Base-by-base conservation (phyloP, 2,113 vertebrate genomes). In the Oreochromis aureus region DNA sequence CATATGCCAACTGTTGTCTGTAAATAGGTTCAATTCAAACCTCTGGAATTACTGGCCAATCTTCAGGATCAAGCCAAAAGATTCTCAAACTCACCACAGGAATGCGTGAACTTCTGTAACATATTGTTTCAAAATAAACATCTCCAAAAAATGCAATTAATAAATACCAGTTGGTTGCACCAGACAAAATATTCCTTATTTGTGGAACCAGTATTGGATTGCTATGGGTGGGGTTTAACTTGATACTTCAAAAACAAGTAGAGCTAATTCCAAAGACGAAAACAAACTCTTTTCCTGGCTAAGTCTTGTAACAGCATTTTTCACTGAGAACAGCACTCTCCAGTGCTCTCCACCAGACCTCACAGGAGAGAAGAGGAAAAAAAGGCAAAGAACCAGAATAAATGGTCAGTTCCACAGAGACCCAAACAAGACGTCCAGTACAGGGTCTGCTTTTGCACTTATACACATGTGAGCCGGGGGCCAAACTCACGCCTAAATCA, bases 391-490 rank as follows among this genome's bases (percentile, higher is more conserved):
- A 91, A 90, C 32, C 91, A 86, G 82, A 91, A 91, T 84, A 86
- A 92, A 91, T 24, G 87, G 84, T 91, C 81, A 89, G 80, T 76
- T 89, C 80, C 71, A 89, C 54, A 87, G 86, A 90, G 88, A 92
- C 78, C 30, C 85, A 91, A 81, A 91, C 84, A 30, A 41, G 73
- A 39, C 36, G 1, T 82, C 85, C 66, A 87, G 82, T 71, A 71
- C 36, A 39, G 55, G 44, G 63, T 94, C 94, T 95, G 94, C 86
- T 94, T 94, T 94, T 90, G 85, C 84, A 93, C 90, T 95, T 93
- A 94, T 87, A 88, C 82, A 90, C 71, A 76, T 44, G 59, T 78
- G 84, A 92, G 88, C 82, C 88, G 66, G 87, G 71, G 91, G 84
- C 92, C 82, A 87, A 89, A 89, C 54, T 87, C 69, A 18, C 69